Percentiles rank a stretch among this genome's conserved stretches.
phyloP scores from a whole-genome alignment of 2,888 invertebrate genomes.

The Brachyptera risi region DNA sequence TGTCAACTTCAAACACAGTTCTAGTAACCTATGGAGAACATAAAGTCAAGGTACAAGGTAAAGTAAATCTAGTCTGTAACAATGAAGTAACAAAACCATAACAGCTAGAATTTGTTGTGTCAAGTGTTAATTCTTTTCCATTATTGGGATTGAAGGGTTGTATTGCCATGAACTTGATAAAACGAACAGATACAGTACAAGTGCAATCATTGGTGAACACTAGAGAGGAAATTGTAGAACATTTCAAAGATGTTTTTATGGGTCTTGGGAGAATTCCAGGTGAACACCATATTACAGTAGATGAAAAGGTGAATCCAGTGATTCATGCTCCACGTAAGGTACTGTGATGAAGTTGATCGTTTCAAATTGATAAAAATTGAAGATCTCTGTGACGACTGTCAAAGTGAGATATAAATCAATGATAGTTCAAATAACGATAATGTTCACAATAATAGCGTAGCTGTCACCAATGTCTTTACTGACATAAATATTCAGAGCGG shows the following conservation, averaged over 20 bases:
- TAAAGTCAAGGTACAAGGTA: neutral
- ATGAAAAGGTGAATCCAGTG: neutral
- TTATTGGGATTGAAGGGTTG: neutral
- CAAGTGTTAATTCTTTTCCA: neutral
- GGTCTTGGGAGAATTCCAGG: conserved; percentile 2
- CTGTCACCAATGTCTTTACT: too few species aligned
- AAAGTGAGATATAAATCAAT: too few species aligned
- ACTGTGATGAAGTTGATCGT: too few species aligned
- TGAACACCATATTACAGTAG: neutral
- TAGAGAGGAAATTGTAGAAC: conserved; percentile 1
- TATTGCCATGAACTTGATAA: neutral
- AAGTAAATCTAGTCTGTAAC: neutral
- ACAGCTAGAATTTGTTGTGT: neutral
- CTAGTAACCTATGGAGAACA: neutral
- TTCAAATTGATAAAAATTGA: too few species aligned
- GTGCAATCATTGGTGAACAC: neutral
- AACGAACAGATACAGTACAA: neutral
- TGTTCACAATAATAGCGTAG: too few species aligned
- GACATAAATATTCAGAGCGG: too few species aligned
- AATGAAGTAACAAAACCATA: neutral
- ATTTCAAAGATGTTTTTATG: neutral
- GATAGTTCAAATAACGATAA: too few species aligned
- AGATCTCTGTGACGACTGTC: too few species aligned
- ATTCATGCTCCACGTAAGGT: neutral
- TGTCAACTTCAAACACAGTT: neutral